Base-by-base conservation (phyloP, 1,140 invertebrate species). In the Colletes gigas region DNA sequence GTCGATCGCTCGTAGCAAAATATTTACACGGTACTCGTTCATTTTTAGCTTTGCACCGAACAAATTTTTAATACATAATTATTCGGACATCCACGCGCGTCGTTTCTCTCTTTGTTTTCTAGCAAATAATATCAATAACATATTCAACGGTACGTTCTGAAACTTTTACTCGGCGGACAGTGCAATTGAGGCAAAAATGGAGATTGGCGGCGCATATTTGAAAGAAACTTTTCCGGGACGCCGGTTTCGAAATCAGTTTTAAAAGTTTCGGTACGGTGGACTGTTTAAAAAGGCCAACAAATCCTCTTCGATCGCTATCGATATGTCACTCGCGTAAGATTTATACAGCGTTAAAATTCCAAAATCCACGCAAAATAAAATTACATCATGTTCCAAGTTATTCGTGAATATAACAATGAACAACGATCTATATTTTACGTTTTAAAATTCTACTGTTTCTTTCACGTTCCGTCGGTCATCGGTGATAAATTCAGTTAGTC, bases 181-280 rank as follows among this genome's bases (percentile, higher is more conserved):
- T 52, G 47, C 59, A 15, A 74, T 54, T 30, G 47, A 39, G 21
- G 3, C 44, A 52, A 3, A 10, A 17, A 41, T 50, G 21, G 50
- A 74, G 30, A 74, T 74, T 74, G 60, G 7, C 21, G 6, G 30
- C 14, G 17, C 65, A 59, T 74, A 54, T 65, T 54, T 17, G 17
- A 21, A 74, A 65, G 21, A 65, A 74, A 74, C 17, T 74, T 74
- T 73, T 65, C n/a, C 47, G 44, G 17, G 54, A 63, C 60, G 47
- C 14, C 14, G 30, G 17, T 65, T 21, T 62, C 8, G 8, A 41
- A 54, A 74, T 65, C 60, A 39, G n/a, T 74, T 74, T 52, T 30
- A 19, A 19, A 74, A 65, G 17, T 74, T 74, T 30, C 47, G 30
- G 54, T 74, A 6, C n/a, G 14, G 10, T 50, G 3, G 30, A 8